These are phyloP conservation scores for Diadegma fenestrale DNA, from an alignment of 2,888 invertebrate genomes.

Conservation along the genomic window DNA sequence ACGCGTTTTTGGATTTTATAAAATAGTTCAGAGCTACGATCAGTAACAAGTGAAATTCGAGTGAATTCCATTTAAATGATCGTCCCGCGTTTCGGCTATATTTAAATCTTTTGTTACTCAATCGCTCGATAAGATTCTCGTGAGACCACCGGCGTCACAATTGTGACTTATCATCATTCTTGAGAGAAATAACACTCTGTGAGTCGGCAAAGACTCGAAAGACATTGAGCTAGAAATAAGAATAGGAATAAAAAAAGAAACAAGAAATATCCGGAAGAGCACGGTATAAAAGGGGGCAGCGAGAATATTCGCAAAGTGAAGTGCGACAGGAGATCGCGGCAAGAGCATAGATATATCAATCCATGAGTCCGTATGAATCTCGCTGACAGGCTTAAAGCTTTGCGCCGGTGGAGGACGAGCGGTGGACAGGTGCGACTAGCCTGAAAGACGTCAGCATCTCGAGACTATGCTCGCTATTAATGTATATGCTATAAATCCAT, in stretches of 20 bases:
- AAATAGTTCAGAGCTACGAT: background rate
- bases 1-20: background rate
- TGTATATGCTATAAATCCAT: slow-evolving; percentile 39
- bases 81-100: background rate
- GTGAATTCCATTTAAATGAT: background rate
- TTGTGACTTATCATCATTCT: slow-evolving; percentile 47
- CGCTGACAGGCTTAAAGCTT: slow-evolving; percentile 79
- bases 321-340: slow-evolving; percentile 49
- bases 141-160: slow-evolving; percentile 41
- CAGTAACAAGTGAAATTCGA: background rate
- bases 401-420: slow-evolving; percentile 74
- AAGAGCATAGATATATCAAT: slow-evolving; percentile 77
- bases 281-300: slow-evolving; percentile 34
- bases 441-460: slow-evolving; percentile 73
- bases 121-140: background rate
- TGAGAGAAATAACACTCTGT: slow-evolving; percentile 17
- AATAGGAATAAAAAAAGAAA: slow-evolving; percentile 15
- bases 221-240: slow-evolving; percentile 47
- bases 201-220: slow-evolving; percentile 29
- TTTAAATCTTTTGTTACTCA: background rate
- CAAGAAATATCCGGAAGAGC: slow-evolving; percentile 51
- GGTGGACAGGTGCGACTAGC: slow-evolving; percentile 78
- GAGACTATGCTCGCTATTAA: slow-evolving; percentile 55
- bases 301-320: slow-evolving; percentile 60
- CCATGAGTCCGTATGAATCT: slow-evolving; percentile 77